Conservation (phyloP, 37 sponge, comb jelly and placozoan species). For the Petrosia ficiformis region DNA sequence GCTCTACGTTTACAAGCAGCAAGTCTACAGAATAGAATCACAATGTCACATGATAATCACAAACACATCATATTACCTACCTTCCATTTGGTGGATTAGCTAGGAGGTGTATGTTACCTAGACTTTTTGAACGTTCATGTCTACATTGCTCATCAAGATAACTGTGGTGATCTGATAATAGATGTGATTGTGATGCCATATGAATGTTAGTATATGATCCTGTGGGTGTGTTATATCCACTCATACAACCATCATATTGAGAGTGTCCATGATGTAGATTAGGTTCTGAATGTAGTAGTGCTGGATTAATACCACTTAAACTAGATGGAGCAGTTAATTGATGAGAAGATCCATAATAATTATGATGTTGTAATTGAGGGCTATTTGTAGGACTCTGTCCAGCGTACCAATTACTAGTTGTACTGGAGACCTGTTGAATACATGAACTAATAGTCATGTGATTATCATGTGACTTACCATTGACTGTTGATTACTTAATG, state of each 20-base stretch:
- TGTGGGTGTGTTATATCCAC: background rate
- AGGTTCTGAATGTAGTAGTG: conserved; percentile 49
- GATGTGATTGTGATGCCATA: background rate
- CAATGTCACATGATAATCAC: too few species aligned
- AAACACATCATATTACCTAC: background rate
- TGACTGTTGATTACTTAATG: too few species aligned
- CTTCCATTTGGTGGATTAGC: background rate
- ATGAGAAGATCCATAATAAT: background rate
- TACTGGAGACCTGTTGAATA: too few species aligned
- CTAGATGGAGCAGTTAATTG: conserved; percentile 35
- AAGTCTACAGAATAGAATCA: too few species aligned
- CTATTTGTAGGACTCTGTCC: conserved; percentile 33
- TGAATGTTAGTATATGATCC: background rate
- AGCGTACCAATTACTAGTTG: background rate
- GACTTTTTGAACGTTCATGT: conserved; percentile 30
- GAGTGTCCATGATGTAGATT: conserved; percentile 16
- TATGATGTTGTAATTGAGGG: conserved; percentile 5
- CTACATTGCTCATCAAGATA: background rate
- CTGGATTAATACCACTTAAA: conserved; percentile 14
- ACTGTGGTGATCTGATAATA: background rate
- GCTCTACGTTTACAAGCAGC: background rate
- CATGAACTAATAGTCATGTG: too few species aligned
- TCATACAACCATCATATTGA: background rate
- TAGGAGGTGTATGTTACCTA: conserved; percentile 26
- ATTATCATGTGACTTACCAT: too few species aligned